Percentiles rank a stretch among this genome's conserved stretches.
Conservation (phyloP, 53 echinoderm and acorn worm genomes). For the Glandiceps talaboti region DNA sequence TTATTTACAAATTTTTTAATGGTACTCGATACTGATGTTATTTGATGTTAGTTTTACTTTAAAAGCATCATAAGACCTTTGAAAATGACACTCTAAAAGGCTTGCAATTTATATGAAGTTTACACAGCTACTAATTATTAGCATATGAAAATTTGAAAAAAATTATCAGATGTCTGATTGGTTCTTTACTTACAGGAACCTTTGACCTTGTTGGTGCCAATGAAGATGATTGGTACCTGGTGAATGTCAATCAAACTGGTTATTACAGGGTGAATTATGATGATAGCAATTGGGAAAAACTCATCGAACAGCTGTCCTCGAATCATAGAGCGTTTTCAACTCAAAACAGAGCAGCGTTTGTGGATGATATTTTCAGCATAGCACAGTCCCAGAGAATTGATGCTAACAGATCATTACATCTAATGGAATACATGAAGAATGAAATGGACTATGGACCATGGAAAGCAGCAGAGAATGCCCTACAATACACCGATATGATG, state of each 20-base stretch:
- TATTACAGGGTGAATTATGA: background rate
- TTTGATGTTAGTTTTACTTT: too few relatives aligned
- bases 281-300: background rate
- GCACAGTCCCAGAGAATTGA: conserved; percentile 57
- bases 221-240: background rate
- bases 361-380: conserved; percentile 83
- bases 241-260: background rate
- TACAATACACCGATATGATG: conserved; percentile 53
- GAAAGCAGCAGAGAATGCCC: conserved; percentile 56
- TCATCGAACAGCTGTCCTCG: background rate
- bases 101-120: too few relatives aligned
- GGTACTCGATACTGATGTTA: too few relatives aligned
- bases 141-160: too few relatives aligned
- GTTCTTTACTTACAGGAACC: background rate
- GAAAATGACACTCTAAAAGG: too few relatives aligned
- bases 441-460: conserved; percentile 73
- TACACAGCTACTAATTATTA: too few relatives aligned
- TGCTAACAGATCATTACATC: conserved; percentile 46
- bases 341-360: conserved; percentile 50
- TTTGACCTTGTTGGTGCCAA: background rate
- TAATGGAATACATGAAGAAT: conserved; percentile 46
- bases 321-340: conserved; percentile 8
- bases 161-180: too few relatives aligned
- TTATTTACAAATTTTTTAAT: too few relatives aligned
- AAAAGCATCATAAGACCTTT: too few relatives aligned